Percentiles rank a stretch among this genome's conserved stretches.
phyloP scores from a whole-genome alignment of 1,140 invertebrate genomes.

The Drosophila willistoni region DNA sequence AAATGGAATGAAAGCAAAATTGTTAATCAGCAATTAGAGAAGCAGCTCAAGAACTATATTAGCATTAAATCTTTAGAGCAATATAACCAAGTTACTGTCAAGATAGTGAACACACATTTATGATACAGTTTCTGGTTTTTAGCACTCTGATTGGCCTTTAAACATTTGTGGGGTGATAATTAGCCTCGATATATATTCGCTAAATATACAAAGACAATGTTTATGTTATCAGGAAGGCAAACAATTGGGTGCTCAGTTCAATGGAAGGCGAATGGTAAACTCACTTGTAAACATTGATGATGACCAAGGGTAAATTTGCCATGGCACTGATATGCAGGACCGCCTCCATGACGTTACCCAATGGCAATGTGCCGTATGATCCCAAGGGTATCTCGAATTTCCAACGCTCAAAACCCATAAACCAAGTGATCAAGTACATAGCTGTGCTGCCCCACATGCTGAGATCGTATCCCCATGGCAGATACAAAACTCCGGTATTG shows the following conservation, averaged over 20 bases:
- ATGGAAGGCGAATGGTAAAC: slow-evolving; percentile 54
- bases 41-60: no score
- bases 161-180: no score
- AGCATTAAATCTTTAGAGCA: no score
- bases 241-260: background rate
- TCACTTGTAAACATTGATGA: slow-evolving; percentile 95
- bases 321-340: slow-evolving; percentile 92
- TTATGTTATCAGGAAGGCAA: no score
- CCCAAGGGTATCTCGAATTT: slow-evolving; percentile 90
- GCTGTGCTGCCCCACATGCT: slow-evolving; percentile 89
- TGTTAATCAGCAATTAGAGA: no score
- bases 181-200: no score
- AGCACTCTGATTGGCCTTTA: no score
- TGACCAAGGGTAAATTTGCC: slow-evolving; percentile 92
- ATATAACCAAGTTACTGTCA: no score
- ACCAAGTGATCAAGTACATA: slow-evolving; percentile 82
- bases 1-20: slow-evolving; percentile 42
- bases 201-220: no score
- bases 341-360: slow-evolving; percentile 92
- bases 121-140: no score
- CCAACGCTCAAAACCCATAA: slow-evolving; percentile 91
- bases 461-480: slow-evolving; percentile 98
- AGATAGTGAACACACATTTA: no score
- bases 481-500: slow-evolving; percentile 96
- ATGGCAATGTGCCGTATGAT: slow-evolving; percentile 84